These are phyloP conservation scores for Diloba caeruleocephala DNA, from an alignment of 2,888 invertebrate species.

Conservation along the genomic window DNA sequence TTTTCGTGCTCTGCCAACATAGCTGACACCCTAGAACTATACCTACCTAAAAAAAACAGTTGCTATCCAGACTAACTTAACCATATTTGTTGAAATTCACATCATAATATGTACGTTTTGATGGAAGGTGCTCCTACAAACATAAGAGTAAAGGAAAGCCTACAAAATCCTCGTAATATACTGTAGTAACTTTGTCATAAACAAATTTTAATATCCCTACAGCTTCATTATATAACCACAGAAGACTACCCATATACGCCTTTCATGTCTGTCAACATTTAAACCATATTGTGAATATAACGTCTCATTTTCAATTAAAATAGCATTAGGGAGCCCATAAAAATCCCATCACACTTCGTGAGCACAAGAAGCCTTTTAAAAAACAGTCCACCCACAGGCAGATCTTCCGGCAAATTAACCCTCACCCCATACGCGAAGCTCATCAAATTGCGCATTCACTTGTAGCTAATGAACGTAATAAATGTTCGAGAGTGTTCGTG, in stretches of 20 bases:
- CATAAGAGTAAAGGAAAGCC: neutral
- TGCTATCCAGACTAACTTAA: no score
- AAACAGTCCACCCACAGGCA: conserved; percentile 53
- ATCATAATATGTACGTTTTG: neutral
- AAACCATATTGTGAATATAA: conserved; percentile 22
- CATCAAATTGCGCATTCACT: conserved; percentile 67
- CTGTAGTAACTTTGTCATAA: conserved; percentile 6
- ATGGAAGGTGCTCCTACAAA: neutral
- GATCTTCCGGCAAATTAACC: conserved; percentile 52
- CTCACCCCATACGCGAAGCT: conserved; percentile 48
- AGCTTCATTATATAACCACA: conserved; percentile 1
- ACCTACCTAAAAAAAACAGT: no score
- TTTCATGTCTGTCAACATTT: conserved; percentile 14
- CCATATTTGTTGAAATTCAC: no score
- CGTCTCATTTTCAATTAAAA: conserved; percentile 39
- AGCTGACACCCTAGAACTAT: no score
- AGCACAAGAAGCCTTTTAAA: conserved; percentile 40
- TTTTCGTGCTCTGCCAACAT: no score
- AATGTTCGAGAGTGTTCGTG: conserved; percentile 63
- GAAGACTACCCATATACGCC: conserved; percentile 15
- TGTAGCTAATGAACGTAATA: conserved; percentile 73
- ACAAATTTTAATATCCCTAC: conserved; percentile 9
- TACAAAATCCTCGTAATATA: conserved; percentile 9
- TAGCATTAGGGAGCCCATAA: conserved; percentile 33
- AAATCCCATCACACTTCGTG: conserved; percentile 30